Evolutionary conservation across 2,797 vertebrate species (phyloP), one percentile per base, ranked within the genome.

Genomic region (Triplophysa bombifrons): DNA sequence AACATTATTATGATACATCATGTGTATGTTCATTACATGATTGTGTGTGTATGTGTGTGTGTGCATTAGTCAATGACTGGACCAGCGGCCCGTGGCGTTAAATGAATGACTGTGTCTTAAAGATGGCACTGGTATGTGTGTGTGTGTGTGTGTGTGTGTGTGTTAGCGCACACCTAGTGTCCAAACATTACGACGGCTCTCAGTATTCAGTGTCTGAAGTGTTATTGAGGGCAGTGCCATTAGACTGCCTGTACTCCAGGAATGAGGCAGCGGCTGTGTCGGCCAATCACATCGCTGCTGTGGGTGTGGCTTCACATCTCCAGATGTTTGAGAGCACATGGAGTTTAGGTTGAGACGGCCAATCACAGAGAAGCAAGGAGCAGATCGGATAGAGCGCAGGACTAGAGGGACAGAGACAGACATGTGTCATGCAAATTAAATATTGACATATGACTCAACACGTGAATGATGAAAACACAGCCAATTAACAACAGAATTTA

Each of bases 201-300:
- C 51, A 55, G 17, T 4, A 53, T 69, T 50, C 1, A 82, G n/a
- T 0, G 60, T 48, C 78, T 78, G 81, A 87, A 87, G 38, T 70
- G 80, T 20, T 86, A 74, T 0, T 11, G 20, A 17, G 0, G 76
- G 7, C n/a, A 84, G 20, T 2, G 53, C n/a, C 16, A 56, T 46
- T 64, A 94, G 80, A 84, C 53, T 92, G 61, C 92, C 92, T 0
- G 90, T 92, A 86, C 94, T 94, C 90, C 88, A 87, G 30, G 92
- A 92, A 85, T 93, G 93, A 38, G 72, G 79, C 64, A 74, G 72
- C 0, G 76, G 50, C 10, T 25, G 38, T 17, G 41, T 64, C 9
- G 83, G 72, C 41, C 67, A 80, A 48, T 19, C 63, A 30, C 27
- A 51, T 27, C 27, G 61, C 13, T 19, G 78, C 14, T 58, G 50